Conservation (phyloP, 2,113 vertebrate species). For the Alligator sinensis region DNA sequence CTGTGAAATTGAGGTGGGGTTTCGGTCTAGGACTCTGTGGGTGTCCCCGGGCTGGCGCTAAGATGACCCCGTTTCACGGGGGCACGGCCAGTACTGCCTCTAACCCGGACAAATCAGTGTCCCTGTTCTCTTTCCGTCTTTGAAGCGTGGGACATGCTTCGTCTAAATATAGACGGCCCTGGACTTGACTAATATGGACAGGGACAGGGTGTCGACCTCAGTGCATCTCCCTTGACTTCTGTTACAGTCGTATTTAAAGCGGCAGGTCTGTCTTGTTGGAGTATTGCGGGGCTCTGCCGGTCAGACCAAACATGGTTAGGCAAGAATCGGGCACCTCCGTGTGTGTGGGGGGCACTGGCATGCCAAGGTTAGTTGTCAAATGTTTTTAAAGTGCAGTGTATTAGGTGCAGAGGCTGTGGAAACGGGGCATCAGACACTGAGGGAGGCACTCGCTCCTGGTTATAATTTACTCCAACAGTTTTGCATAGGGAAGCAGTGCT, state of each 20-base stretch:
- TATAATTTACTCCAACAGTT: not conserved
- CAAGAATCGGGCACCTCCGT: not conserved
- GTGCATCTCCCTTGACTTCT: constrained; percentile 39
- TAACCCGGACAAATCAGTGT: constrained; percentile 26
- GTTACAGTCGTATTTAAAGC: constrained; percentile 67
- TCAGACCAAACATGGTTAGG: constrained; percentile 53
- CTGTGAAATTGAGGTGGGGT: not conserved
- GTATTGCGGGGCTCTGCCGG: not conserved
- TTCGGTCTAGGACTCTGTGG: fast-evolving
- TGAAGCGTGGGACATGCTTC: constrained; percentile 55
- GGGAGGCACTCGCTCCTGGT: not conserved
- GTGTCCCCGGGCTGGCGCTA: not conserved
- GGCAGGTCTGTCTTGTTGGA: not conserved
- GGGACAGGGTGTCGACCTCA: constrained; percentile 70
- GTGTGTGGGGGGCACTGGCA: not conserved
- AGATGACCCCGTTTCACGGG: not conserved
- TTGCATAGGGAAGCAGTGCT: fast-evolving
- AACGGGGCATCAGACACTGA: fast-evolving
- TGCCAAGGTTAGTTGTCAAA: not conserved
- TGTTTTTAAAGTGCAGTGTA: not conserved
- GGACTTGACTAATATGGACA: constrained; percentile 33
- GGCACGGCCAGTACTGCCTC: fast-evolving
- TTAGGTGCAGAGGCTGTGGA: fast-evolving
- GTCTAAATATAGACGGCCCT: constrained; percentile 78
- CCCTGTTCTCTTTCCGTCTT: constrained; percentile 53